A percentile compares a stretch with the other conserved stretches of the same genome.
phyloP scores from a whole-genome alignment of 2,113 vertebrate genomes.

The Xenopus laevis region DNA sequence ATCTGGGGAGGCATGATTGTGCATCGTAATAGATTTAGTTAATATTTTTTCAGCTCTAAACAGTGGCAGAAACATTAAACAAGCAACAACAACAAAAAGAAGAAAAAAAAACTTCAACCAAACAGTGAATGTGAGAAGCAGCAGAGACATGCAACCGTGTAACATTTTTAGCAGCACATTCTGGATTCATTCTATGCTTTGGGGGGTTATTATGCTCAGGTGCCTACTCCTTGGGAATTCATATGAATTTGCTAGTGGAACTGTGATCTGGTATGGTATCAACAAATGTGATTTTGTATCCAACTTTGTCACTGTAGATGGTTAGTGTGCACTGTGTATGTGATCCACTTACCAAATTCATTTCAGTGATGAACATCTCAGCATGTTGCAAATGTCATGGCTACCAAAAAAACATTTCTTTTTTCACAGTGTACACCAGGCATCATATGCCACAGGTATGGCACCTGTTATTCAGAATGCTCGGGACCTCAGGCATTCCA shows the following conservation, averaged over 20 bases:
- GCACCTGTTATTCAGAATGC: too few species aligned
- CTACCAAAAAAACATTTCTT: too few species aligned
- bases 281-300: neutral
- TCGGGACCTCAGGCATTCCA: too few species aligned
- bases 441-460: too few species aligned
- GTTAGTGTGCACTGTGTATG: neutral
- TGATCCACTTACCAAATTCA: neutral
- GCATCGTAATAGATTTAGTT: constrained; percentile 5
- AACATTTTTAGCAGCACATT: constrained; percentile 15
- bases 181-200: constrained; percentile 5
- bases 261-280: neutral
- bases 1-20: constrained; percentile 10
- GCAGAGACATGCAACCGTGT: constrained; percentile 42
- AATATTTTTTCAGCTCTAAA: constrained; percentile 14
- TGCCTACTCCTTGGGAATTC: neutral
- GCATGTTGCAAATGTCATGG: neutral
- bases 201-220: constrained; percentile 1
- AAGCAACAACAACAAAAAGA: neutral
- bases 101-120: neutral
- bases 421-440: too few species aligned
- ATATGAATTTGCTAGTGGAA: neutral
- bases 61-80: constrained; percentile 42
- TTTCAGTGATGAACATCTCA: neutral
- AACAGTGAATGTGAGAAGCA: constrained; percentile 32
- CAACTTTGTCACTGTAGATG: neutral